phyloP scores from a whole-genome alignment of 2,113 vertebrate species.

The Nerophis ophidion region DNA sequence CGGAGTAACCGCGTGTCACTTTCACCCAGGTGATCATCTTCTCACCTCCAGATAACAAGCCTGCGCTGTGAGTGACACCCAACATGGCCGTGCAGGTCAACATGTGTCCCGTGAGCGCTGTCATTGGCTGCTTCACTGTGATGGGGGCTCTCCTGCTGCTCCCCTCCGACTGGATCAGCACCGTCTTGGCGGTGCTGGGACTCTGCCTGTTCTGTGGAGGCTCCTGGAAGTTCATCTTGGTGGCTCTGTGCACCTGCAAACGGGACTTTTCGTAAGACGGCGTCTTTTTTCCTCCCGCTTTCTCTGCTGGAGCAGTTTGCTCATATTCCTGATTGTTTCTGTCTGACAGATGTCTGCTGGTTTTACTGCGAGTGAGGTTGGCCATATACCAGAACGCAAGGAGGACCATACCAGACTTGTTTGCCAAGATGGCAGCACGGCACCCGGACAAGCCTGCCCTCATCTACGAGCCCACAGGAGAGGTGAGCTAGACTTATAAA shows the following conservation, averaged over 20 bases:
- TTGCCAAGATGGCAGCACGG: slow-evolving; percentile 59
- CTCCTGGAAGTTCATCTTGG: slow-evolving; percentile 71
- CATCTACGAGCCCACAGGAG: slow-evolving; percentile 74
- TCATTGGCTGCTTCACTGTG: slow-evolving; percentile 19
- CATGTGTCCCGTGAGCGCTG: slow-evolving; percentile 19
- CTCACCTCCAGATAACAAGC: neutral
- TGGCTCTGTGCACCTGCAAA: slow-evolving; percentile 69
- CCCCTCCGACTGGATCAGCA: slow-evolving; percentile 27
- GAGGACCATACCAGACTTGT: slow-evolving; percentile 75
- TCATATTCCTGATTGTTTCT: neutral
- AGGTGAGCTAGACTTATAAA: slow-evolving; percentile 38
- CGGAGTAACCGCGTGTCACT: neutral
- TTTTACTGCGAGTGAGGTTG: slow-evolving; percentile 73
- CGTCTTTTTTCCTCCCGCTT: neutral
- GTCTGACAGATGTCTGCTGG: slow-evolving; percentile 65
- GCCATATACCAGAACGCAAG: slow-evolving; percentile 59
- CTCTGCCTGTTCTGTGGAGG: slow-evolving; percentile 66
- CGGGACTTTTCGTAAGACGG: slow-evolving; percentile 77
- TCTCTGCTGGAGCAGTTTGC: neutral
- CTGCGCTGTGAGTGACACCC: neutral
- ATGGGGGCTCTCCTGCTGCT: slow-evolving; percentile 30
- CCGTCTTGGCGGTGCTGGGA: slow-evolving; percentile 62
- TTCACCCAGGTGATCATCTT: slow-evolving; percentile 17
- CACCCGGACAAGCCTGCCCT: slow-evolving; percentile 78
- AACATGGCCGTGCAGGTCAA: slow-evolving; percentile 9